These are phyloP conservation scores for Sorex fumeus DNA, from an alignment of 2,113 vertebrate genomes.

Conservation along the genomic window DNA sequence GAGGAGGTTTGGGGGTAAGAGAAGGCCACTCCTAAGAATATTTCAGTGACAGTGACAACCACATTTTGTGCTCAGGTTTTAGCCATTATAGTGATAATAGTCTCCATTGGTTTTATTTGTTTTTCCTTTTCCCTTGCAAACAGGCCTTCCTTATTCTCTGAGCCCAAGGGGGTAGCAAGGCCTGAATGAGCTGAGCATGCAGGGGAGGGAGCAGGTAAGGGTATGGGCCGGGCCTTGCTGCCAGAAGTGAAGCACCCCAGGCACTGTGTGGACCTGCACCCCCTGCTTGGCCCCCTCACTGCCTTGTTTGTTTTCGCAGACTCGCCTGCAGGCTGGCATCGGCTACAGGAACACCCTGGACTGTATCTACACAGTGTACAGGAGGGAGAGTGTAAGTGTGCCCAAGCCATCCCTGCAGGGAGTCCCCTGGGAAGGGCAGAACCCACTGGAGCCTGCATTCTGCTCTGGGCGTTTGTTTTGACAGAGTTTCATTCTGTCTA, in stretches of 20 bases:
- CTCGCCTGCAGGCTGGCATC: constrained; percentile 95
- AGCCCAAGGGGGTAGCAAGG: neutral
- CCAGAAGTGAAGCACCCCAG: too few relatives aligned
- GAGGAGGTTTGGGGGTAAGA: neutral
- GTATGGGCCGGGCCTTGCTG: neutral
- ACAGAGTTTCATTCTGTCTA: neutral
- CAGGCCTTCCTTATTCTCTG: neutral
- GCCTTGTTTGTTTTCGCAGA: constrained; percentile 87
- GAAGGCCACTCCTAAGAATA: rapidly evolving
- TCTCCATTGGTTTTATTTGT: too few relatives aligned
- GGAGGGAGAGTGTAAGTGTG: constrained; percentile 94
- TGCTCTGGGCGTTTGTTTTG: rapidly evolving
- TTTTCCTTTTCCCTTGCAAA: neutral
- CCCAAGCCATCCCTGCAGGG: rapidly evolving
- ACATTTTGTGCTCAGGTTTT: neutral
- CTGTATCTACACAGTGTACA: constrained; percentile 94
- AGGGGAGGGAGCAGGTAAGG: too few relatives aligned
- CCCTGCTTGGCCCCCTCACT: neutral
- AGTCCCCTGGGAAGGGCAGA: neutral
- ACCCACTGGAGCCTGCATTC: rapidly evolving
- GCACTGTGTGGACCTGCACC: neutral
- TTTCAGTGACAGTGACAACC: neutral
- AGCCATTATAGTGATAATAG: too few relatives aligned
- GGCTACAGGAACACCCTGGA: constrained; percentile 92
- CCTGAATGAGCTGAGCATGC: too few relatives aligned